These are phyloP conservation scores for Cephus runcator DNA, from an alignment of 2,888 invertebrate species.

Conservation along the genomic window DNA sequence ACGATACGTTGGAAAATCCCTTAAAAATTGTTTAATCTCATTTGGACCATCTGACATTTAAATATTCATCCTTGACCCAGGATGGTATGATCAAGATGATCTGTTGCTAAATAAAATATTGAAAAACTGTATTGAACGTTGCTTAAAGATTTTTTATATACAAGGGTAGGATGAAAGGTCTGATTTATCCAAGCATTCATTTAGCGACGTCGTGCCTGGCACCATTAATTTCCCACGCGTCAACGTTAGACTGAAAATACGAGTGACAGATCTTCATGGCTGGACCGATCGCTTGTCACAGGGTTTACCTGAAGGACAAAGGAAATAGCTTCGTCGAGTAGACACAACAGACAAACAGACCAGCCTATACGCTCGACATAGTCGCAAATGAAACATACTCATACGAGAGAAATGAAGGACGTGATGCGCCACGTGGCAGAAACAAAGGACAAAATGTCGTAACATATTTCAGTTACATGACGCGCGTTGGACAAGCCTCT, in stretches of 20 bases:
- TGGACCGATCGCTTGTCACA: background rate
- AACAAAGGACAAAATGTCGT: background rate
- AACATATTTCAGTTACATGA: background rate
- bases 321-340: background rate
- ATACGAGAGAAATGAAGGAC: background rate
- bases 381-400: background rate
- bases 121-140: background rate
- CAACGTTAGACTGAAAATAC: background rate
- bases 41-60: background rate
- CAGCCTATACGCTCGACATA: background rate
- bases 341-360: background rate
- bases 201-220: background rate
- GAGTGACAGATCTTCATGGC: background rate
- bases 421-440: background rate
- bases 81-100: background rate
- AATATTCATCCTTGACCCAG: background rate
- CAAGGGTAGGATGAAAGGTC: background rate
- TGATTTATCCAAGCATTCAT: background rate
- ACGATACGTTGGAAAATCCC: background rate
- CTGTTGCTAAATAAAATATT: background rate
- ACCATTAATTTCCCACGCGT: background rate
- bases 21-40: background rate
- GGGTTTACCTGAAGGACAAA: background rate
- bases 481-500: background rate
- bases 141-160: background rate